Conservation (phyloP, 2,888 invertebrate species). For the Metalampra italica region DNA sequence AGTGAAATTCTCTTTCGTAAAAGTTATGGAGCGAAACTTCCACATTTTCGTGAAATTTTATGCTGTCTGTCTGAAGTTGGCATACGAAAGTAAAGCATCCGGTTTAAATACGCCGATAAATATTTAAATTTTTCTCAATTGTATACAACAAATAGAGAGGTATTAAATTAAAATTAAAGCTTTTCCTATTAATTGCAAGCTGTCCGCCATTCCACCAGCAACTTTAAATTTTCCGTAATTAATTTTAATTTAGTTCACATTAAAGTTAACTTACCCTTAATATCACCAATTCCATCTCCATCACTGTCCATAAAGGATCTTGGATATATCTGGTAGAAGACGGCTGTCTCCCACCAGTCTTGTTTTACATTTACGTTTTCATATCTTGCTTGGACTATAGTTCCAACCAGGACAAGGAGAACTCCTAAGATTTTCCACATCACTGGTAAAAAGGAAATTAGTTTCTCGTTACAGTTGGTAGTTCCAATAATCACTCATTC, state of each 20-base stretch:
- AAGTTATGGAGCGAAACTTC: background rate
- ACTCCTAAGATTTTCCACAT: conserved; percentile 42
- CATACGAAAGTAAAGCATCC: too few species aligned
- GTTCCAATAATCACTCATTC: background rate
- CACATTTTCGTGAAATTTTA: background rate
- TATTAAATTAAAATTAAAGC: too few species aligned
- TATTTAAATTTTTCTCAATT: too few species aligned
- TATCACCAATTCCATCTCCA: conserved; percentile 84
- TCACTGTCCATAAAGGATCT: conserved; percentile 89
- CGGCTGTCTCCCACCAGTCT: conserved; percentile 88
- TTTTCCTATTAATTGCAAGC: too few species aligned
- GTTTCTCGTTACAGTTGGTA: background rate
- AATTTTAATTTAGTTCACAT: too few species aligned
- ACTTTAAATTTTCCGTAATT: too few species aligned
- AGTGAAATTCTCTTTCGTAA: background rate
- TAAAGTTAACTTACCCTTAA: conserved; percentile 56
- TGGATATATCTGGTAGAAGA: conserved; percentile 88
- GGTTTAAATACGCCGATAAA: too few species aligned
- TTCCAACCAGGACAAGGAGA: conserved; percentile 21
- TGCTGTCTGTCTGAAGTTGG: background rate
- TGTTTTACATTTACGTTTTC: conserved; percentile 43
- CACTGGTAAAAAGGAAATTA: conserved; percentile 22
- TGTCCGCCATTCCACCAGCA: too few species aligned
- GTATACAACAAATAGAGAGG: too few species aligned
- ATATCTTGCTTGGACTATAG: conserved; percentile 31